Base-by-base conservation (phyloP, 2,888 invertebrate species). In the Melolontha melolontha region DNA sequence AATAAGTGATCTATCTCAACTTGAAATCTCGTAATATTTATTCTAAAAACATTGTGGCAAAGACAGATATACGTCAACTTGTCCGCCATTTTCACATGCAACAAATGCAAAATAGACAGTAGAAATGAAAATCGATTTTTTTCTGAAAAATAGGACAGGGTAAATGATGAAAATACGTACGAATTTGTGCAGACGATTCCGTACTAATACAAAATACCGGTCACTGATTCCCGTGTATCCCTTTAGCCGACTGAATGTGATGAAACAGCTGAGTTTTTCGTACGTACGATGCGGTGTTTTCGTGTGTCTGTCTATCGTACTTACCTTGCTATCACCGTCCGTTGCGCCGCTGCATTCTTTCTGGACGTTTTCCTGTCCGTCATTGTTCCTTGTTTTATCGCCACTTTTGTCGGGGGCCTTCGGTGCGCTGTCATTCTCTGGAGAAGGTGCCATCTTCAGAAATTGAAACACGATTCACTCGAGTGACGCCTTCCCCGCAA, bases 351-450 rank as follows among this genome's bases (percentile, higher is more conserved):
- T 80, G 59, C 47, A 29, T 82, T 82, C 66, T 76, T 79, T 77
- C 82, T 86, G 86, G 75, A 82, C 82, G 74, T 81, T 77, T 76
- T 81, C 77, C 77, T 81, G 83, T 74, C 83, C 84, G 76, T 84
- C 81, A 34, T 34, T 34, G 74, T 83, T 81, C 81, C 85, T 86
- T 66, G 85, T 82, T 79, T 87, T 87, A 76, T 87, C 80, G 72
- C 65, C 66, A 51, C 64, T 62, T 88, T 91, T 91, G 85, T 91
- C 90, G 78, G 90, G 90, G 81, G 90, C 90, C 85, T 91, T 91
- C 74, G 90, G 90, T 87, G 90, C 89, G 86, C 88, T 89, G 85
- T 90, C 90, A 86, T 90, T 89, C 84, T 91, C 90, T 85, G 91
- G 91, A 84, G 90, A 89, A 86, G 91, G 91, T 87, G 91, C 90